These are phyloP conservation scores for Leistus spinibarbis DNA, from an alignment of 2,888 invertebrate genomes.

Conservation along the genomic window DNA sequence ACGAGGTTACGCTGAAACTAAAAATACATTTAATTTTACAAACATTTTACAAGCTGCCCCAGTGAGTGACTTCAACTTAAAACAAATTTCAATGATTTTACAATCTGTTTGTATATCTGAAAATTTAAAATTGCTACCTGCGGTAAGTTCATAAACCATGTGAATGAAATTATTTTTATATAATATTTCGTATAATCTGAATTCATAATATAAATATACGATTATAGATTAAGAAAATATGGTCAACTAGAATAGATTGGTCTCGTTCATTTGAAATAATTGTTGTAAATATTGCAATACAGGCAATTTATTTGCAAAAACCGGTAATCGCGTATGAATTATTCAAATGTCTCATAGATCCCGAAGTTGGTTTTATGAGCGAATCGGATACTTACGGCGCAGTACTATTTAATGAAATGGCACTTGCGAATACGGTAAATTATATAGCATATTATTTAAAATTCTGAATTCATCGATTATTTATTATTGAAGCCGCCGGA, in stretches of 20 bases:
- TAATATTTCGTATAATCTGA: background rate
- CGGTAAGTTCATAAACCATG: slow-evolving; percentile 10
- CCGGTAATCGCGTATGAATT: slow-evolving; percentile 61
- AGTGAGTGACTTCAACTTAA: slow-evolving; percentile 21
- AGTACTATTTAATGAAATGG: slow-evolving; percentile 64
- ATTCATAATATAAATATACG: background rate
- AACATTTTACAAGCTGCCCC: slow-evolving; percentile 54
- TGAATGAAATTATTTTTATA: background rate
- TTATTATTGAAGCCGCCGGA: slow-evolving; percentile 56
- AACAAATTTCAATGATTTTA: slow-evolving; percentile 24
- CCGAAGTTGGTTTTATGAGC: slow-evolving; percentile 54
- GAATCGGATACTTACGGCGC: slow-evolving; percentile 60
- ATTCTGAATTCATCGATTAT: background rate
- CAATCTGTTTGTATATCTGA: slow-evolving; percentile 22
- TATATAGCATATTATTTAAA: background rate
- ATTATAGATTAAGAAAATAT: slow-evolving; percentile 44
- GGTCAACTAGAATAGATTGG: slow-evolving; percentile 25
- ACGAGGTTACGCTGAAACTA: slow-evolving; percentile 60
- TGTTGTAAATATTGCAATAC: slow-evolving; percentile 57
- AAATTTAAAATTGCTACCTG: slow-evolving; percentile 25
- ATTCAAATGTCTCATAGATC: slow-evolving; percentile 54
- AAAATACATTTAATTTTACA: slow-evolving; percentile 52
- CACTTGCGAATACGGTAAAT: slow-evolving; percentile 60
- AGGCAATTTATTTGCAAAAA: slow-evolving; percentile 61
- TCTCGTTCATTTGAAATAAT: slow-evolving; percentile 31